A percentile compares a stretch with the other conserved stretches of the same genome.
phyloP scores from a whole-genome alignment of 2,797 vertebrate genomes.

The Alcedo quadribrachys region DNA sequence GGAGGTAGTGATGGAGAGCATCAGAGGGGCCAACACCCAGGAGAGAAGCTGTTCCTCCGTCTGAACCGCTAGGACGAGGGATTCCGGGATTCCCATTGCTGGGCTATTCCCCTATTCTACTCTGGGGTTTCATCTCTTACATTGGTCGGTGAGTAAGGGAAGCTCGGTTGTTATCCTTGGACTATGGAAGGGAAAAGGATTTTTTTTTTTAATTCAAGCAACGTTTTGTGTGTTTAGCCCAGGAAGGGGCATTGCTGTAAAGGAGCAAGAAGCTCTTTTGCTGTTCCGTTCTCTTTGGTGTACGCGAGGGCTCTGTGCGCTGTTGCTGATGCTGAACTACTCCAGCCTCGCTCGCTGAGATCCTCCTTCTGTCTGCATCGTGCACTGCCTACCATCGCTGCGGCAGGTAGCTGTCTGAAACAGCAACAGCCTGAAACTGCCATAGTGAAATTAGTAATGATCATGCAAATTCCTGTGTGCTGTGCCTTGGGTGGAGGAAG shows the following conservation, averaged over 20 bases:
- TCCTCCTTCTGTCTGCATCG: neutral
- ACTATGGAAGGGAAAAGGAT: neutral
- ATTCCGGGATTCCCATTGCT: constrained; percentile 42
- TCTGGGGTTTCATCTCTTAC: neutral
- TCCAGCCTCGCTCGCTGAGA: neutral
- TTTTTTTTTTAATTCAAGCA: neutral
- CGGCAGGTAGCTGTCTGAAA: constrained; percentile 31
- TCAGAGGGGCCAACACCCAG: constrained; percentile 25
- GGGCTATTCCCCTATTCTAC: constrained; percentile 11
- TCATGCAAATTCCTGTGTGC: neutral
- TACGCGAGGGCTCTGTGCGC: neutral
- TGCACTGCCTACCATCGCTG: neutral
- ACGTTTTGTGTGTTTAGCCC: neutral
- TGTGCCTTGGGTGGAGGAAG: neutral
- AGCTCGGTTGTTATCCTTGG: neutral
- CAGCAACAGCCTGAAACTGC: constrained; percentile 10
- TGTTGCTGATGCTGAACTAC: constrained; percentile 29
- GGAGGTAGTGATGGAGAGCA: constrained; percentile 8
- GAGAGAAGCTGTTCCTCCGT: neutral
- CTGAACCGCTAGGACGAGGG: neutral
- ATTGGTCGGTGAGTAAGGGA: neutral
- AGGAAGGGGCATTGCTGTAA: neutral
- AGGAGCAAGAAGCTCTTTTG: neutral
- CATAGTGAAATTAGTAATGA: neutral
- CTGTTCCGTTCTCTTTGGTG: neutral